phyloP scores from a whole-genome alignment of 1,140 invertebrate genomes.

The Habropoda laboriosa region DNA sequence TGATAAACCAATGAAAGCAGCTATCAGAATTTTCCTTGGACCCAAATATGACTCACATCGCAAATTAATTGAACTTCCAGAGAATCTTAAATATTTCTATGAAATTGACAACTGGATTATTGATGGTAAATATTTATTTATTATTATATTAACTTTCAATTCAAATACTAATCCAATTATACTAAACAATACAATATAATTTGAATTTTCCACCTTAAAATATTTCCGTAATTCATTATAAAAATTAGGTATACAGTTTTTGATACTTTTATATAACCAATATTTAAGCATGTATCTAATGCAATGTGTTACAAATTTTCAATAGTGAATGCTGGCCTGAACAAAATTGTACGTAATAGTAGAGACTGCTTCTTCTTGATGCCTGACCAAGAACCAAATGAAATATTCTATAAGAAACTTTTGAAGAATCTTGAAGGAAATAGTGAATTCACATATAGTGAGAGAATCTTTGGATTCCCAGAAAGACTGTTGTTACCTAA shows the following conservation, averaged over 20 bases:
- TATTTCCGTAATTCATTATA: too few relatives aligned
- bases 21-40: constrained; percentile 86
- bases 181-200: too few relatives aligned
- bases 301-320: constrained; percentile 30
- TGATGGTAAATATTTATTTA: constrained; percentile 69
- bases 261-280: not conserved
- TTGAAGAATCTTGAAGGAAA: constrained; percentile 65
- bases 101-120: constrained; percentile 83
- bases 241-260: too few relatives aligned
- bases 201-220: too few relatives aligned
- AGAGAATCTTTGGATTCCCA: constrained; percentile 69
- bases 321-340: constrained; percentile 76
- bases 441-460: constrained; percentile 54
- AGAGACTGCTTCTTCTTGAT: constrained; percentile 74
- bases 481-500: constrained; percentile 73
- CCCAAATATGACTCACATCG: constrained; percentile 86
- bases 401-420: constrained; percentile 71
- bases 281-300: not conserved
- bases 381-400: constrained; percentile 70
- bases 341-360: constrained; percentile 77
- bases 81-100: constrained; percentile 84
- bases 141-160: not conserved
- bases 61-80: constrained; percentile 77
- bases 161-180: not conserved
- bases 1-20: constrained; percentile 81